These are phyloP conservation scores for Agriopis marginaria DNA, from an alignment of 2,888 invertebrate species.

Conservation along the genomic window DNA sequence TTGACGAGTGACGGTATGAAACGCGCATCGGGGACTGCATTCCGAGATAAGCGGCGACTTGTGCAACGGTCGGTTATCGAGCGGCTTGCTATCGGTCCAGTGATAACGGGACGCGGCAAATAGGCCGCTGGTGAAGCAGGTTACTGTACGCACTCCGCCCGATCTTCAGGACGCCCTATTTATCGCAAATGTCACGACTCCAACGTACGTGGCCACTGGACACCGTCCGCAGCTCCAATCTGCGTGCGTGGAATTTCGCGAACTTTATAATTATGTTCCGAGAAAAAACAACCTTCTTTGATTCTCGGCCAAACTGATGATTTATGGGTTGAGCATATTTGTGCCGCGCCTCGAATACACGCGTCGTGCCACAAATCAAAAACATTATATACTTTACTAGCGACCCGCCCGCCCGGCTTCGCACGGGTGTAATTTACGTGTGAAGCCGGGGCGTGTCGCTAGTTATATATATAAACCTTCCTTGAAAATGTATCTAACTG, in stretches of 20 bases:
- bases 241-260: conserved; percentile 44
- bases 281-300: conserved; percentile 52
- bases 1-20: conserved; percentile 66
- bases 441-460: too few relatives aligned
- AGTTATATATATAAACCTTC: too few relatives aligned
- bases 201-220: conserved; percentile 17
- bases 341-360: conserved; percentile 40
- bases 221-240: conserved; percentile 31
- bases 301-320: conserved; percentile 56
- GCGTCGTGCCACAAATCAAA: conserved; percentile 24
- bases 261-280: conserved; percentile 47
- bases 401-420: too few relatives aligned
- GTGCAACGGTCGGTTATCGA: conserved; percentile 71
- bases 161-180: conserved; percentile 65
- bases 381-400: conserved; percentile 20
- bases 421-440: too few relatives aligned
- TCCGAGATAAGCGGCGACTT: conserved; percentile 71
- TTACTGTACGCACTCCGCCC: conserved; percentile 61
- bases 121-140: conserved; percentile 64
- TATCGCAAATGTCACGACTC: conserved; percentile 54
- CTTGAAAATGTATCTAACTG: too few relatives aligned
- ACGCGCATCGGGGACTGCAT: conserved; percentile 72
- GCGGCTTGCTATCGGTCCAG: conserved; percentile 67
- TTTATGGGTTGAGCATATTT: conserved; percentile 28
- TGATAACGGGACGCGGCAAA: conserved; percentile 75